Conservation (phyloP, 1,140 invertebrate species). For the Brachionus angularis region DNA sequence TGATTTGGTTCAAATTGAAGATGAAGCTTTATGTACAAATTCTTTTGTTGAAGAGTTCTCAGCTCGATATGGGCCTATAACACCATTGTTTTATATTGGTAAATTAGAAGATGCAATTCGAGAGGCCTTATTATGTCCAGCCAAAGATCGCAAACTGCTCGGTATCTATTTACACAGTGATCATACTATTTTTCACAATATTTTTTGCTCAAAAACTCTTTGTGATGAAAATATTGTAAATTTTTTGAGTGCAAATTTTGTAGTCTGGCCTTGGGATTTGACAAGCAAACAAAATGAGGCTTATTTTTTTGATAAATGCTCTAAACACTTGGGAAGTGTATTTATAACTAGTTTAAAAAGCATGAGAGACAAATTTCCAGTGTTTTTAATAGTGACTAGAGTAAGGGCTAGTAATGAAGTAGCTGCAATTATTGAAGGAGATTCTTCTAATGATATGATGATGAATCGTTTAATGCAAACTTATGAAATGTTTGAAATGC, state of each 20-base stretch:
- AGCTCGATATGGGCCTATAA: slow-evolving; percentile 9
- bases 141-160: slow-evolving; percentile 67
- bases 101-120: slow-evolving; percentile 32
- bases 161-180: slow-evolving; percentile 92
- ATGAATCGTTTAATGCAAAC: slow-evolving; percentile 35
- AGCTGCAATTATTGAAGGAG: slow-evolving; percentile 36
- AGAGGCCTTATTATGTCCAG: slow-evolving; percentile 29
- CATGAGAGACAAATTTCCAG: not conserved
- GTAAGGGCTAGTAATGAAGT: slow-evolving; percentile 36
- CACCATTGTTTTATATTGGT: slow-evolving; percentile 31
- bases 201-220: slow-evolving; percentile 88
- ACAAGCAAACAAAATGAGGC: slow-evolving; percentile 64
- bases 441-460: slow-evolving; percentile 27
- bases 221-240: slow-evolving; percentile 82
- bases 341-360: slow-evolving; percentile 6
- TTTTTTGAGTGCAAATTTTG: slow-evolving; percentile 77
- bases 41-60: slow-evolving; percentile 11
- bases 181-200: slow-evolving; percentile 82
- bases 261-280: slow-evolving; percentile 91
- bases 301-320: slow-evolving; percentile 13
- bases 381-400: slow-evolving; percentile 32
- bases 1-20: not conserved
- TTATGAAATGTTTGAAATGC: slow-evolving; percentile 44
- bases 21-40: slow-evolving; percentile 3
- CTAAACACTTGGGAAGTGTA: slow-evolving; percentile 15